Percentiles rank a stretch among this genome's conserved stretches.
These are phyloP conservation scores for Neostethus bicornis DNA, from an alignment of 2,797 vertebrate species.

Conservation along the genomic window DNA sequence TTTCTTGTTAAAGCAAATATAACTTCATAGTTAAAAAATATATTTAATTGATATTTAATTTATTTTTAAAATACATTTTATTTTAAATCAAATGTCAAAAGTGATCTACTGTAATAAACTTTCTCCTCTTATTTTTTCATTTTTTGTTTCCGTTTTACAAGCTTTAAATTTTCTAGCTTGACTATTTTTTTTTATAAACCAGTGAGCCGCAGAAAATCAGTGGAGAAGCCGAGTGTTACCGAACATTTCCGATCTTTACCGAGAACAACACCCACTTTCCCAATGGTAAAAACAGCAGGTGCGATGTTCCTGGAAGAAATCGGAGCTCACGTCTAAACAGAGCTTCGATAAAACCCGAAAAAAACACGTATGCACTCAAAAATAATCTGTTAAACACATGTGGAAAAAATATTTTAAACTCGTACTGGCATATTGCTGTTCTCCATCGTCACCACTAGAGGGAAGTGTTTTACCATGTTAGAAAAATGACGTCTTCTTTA, in stretches of 20 bases:
- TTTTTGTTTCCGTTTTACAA: too few species aligned
- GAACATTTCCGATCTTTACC: conserved; percentile 28
- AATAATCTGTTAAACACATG: too few species aligned
- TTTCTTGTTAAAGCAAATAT: too few species aligned
- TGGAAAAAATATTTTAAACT: not conserved
- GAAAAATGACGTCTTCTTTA: not conserved
- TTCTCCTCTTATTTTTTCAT: too few species aligned
- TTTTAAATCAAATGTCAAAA: too few species aligned
- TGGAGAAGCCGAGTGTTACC: conserved; percentile 8
- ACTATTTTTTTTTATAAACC: conserved; percentile 33
- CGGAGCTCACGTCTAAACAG: not conserved
- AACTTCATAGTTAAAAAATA: too few species aligned
- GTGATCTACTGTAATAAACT: too few species aligned
- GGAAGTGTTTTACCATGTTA: conserved; percentile 23
- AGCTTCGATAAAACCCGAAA: too few species aligned
- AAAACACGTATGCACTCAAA: too few species aligned
- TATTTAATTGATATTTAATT: too few species aligned
- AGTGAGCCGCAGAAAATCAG: conserved; percentile 51
- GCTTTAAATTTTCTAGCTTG: conserved; percentile 30
- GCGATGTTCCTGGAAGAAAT: not conserved
- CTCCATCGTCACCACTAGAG: not conserved
- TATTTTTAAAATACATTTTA: too few species aligned
- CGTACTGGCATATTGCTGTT: not conserved
- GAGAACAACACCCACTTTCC: conserved; percentile 58
- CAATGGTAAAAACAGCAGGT: not conserved